Conservation (phyloP, 2,113 vertebrate species). For the Proteles cristata region DNA sequence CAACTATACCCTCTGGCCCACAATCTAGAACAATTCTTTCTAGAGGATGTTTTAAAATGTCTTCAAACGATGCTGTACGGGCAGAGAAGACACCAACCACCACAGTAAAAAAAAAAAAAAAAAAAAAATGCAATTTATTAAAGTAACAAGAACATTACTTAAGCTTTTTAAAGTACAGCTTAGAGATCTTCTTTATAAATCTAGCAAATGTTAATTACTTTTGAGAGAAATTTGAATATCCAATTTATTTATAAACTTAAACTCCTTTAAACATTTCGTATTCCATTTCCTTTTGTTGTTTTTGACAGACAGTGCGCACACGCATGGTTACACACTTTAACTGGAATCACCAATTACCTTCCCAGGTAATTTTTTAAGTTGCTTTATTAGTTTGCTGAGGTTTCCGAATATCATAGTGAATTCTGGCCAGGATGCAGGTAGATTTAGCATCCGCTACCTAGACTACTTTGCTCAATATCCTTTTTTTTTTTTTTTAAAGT, state of each 20-base stretch:
- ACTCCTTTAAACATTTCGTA: background rate
- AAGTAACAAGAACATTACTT: background rate
- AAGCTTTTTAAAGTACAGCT: background rate
- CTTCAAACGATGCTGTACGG: background rate
- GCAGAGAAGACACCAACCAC: background rate
- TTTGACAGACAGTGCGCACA: too few relatives aligned
- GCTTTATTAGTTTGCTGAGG: background rate
- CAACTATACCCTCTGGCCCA: background rate
- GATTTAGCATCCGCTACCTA: background rate
- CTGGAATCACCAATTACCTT: background rate
- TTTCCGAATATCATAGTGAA: background rate
- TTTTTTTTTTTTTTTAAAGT: background rate
- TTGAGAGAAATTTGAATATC: background rate
- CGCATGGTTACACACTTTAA: background rate
- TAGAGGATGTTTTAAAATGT: background rate
- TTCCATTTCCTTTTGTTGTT: background rate
- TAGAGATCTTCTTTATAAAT: conserved; percentile 11
- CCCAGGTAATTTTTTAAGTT: background rate
- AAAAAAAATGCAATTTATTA: background rate
- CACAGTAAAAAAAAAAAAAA: background rate
- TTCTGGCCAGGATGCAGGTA: background rate
- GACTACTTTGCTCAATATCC: background rate
- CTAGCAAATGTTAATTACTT: conserved; percentile 9
- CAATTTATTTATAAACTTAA: background rate
- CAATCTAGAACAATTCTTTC: background rate